These are phyloP conservation scores for Columba janthina DNA, from an alignment of 2,113 vertebrate genomes.

Conservation along the genomic window DNA sequence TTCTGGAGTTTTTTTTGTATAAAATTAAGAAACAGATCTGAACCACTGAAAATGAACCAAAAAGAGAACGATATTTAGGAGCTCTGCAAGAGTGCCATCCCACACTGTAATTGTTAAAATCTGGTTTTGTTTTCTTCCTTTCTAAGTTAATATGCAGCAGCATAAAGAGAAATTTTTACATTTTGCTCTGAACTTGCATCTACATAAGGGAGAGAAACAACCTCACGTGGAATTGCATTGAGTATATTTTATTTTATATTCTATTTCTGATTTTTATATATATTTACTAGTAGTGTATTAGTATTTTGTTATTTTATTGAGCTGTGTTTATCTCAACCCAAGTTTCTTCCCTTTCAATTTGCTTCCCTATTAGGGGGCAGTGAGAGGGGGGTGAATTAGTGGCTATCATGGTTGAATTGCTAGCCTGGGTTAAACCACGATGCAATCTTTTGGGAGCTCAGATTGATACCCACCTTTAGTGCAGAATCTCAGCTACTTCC, in stretches of 20 bases:
- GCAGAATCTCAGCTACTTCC: background rate
- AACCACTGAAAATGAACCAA: background rate
- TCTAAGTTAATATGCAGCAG: background rate
- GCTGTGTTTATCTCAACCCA: no score
- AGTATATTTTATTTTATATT: no score
- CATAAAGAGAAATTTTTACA: background rate
- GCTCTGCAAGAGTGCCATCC: background rate
- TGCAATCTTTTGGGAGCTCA: background rate
- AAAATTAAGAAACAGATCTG: background rate
- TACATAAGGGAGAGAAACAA: background rate
- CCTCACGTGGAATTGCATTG: no score
- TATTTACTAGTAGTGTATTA: no score
- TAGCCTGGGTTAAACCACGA: no score
- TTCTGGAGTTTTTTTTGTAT: background rate
- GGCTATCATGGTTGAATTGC: no score
- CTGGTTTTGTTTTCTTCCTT: background rate
- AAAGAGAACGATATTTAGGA: background rate
- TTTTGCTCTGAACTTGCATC: background rate
- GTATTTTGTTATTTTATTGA: no score
- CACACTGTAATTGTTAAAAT: background rate
- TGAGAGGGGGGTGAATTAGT: no score
- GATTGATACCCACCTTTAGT: background rate
- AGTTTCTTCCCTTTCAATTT: no score
- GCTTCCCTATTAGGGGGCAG: no score
- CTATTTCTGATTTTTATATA: no score